Percentiles rank a stretch among this genome's conserved stretches.
Conservation (phyloP, 2,797 vertebrate species). For the Pantherophis vulpinus region DNA sequence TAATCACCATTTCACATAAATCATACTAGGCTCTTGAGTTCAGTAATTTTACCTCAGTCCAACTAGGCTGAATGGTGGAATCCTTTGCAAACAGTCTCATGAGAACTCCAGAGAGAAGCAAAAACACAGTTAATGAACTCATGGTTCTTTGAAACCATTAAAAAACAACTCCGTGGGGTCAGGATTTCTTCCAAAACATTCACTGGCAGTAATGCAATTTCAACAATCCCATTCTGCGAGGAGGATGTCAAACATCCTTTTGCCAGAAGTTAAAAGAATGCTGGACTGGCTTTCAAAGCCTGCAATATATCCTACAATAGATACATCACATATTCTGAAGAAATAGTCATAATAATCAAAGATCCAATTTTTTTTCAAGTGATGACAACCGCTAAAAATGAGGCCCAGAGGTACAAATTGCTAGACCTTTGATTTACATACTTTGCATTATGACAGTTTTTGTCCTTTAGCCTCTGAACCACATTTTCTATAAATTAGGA, state of each 20-base stretch:
- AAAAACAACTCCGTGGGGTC: neutral
- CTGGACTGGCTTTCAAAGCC: neutral
- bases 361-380: neutral
- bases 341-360: neutral
- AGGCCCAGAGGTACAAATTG: neutral
- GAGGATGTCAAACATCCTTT: slow-evolving; percentile 1
- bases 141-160: neutral
- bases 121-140: slow-evolving; percentile 14
- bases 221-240: neutral
- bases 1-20: neutral
- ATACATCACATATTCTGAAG: neutral
- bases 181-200: slow-evolving; percentile 20
- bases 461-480: neutral
- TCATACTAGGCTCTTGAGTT: neutral
- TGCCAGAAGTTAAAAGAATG: neutral
- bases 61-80: neutral
- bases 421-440: neutral
- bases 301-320: neutral
- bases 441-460: neutral
- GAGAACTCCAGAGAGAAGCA: neutral
- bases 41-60: neutral
- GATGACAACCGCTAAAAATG: neutral
- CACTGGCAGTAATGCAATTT: slow-evolving; percentile 3
- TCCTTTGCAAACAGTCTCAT: neutral
- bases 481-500: slow-evolving; percentile 25